These are phyloP conservation scores for Macrosiphum euphorbiae DNA, from an alignment of 2,888 invertebrate genomes.

Conservation along the genomic window DNA sequence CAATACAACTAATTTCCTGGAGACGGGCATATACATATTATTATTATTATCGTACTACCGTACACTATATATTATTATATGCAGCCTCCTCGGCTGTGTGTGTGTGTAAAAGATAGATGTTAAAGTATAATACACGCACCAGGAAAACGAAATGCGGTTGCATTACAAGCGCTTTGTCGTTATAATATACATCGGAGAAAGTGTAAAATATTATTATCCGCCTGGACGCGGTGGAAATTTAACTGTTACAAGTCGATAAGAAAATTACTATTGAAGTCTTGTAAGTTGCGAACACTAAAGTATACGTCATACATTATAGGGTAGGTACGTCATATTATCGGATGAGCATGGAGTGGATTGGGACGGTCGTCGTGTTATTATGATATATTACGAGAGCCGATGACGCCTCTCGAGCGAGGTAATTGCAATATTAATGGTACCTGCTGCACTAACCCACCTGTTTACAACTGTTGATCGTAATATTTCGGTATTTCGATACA, in stretches of 20 bases:
- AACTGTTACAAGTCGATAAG: background rate
- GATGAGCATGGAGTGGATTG: background rate
- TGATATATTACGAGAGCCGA: background rate
- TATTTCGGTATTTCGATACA: background rate
- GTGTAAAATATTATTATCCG: background rate
- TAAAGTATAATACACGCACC: slow-evolving; percentile 6
- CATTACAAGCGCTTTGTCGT: background rate
- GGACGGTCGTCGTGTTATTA: background rate
- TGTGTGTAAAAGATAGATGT: background rate
- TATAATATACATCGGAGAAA: background rate
- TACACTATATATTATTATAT: background rate
- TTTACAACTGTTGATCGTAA: background rate
- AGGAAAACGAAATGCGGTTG: background rate
- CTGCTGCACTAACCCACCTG: background rate
- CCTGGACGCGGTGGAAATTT: background rate
- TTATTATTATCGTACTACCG: background rate
- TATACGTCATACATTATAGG: no score
- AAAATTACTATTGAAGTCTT: background rate
- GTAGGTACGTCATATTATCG: no score
- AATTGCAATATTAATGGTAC: background rate
- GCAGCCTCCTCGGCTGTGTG: slow-evolving; percentile 1
- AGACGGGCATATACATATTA: background rate
- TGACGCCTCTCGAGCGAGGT: background rate
- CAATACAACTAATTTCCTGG: slow-evolving; percentile 52
- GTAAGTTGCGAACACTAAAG: background rate